Evolutionary conservation across 2,888 invertebrate genomes (phyloP).

Genomic region (Chrysolina oricalcia): DNA sequence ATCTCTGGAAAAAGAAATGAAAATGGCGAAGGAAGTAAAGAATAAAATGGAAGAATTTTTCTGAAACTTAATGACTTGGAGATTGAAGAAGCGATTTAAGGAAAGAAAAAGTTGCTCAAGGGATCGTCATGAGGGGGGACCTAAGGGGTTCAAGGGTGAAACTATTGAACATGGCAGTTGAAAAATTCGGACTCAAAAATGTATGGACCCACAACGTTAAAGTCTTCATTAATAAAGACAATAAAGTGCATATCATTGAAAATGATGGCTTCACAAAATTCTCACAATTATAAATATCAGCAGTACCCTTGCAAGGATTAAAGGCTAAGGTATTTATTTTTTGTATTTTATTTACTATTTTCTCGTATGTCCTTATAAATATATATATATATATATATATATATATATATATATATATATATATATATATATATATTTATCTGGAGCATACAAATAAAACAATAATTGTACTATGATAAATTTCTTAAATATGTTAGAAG

Average conservation of each 20-base stretch:
- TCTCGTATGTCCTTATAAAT: too few species aligned
- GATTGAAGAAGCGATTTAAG: neutral
- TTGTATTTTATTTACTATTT: neutral
- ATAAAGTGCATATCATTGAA: conserved; percentile 19
- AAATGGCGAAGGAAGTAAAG: neutral
- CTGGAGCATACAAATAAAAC: neutral
- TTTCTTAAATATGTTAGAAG: conserved; percentile 24
- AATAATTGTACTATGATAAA: conserved; percentile 18
- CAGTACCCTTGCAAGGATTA: too few species aligned
- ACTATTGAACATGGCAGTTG: neutral
- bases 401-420: neutral
- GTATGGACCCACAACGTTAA: conserved; percentile 24
- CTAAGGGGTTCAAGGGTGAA: neutral
- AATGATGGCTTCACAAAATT: conserved; percentile 3
- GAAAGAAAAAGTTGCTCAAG: neutral
- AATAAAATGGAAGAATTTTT: conserved; percentile 6
- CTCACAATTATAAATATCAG: neutral
- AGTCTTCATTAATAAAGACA: conserved; percentile 13
- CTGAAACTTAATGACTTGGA: neutral
- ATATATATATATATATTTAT: neutral
- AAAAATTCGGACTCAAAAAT: conserved; percentile 2
- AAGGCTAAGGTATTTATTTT: neutral
- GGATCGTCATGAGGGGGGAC: neutral
- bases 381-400: neutral
- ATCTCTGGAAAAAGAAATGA: neutral